These are phyloP conservation scores for Aurelia aurita complex sp. Pacific DNA, from an alignment of 30 jellyfish, hydroid and myxozoan genomes.

Conservation along the genomic window DNA sequence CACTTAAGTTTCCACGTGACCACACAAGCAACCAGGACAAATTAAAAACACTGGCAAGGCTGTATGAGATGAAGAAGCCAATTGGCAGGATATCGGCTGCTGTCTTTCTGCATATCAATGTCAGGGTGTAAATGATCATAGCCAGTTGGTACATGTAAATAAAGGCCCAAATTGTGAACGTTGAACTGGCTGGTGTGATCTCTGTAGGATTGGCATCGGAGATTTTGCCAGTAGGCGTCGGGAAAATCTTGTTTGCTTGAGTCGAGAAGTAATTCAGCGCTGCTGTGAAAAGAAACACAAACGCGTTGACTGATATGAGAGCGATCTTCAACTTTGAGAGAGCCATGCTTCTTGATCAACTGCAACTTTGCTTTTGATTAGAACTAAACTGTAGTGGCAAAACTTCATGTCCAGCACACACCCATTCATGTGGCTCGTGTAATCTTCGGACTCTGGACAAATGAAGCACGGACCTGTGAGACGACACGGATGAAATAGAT, in stretches of 20 bases:
- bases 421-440: too few relatives aligned
- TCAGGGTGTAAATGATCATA: constrained; percentile 72
- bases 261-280: constrained; percentile 24
- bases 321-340: constrained; percentile 6
- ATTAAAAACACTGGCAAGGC: constrained; percentile 40
- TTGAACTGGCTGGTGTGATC: constrained; percentile 71
- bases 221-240: constrained; percentile 65
- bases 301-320: background rate
- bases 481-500: too few relatives aligned
- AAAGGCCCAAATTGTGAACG: constrained; percentile 83
- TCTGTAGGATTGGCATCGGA: constrained; percentile 48
- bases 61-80: constrained; percentile 54
- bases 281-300: constrained; percentile 14
- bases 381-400: too few relatives aligned
- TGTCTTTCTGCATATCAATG: constrained; percentile 56
- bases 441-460: too few relatives aligned
- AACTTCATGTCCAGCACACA: background rate
- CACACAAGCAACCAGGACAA: constrained; percentile 73
- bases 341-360: background rate
- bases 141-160: constrained; percentile 59
- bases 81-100: constrained; percentile 68
- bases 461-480: too few relatives aligned
- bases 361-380: too few relatives aligned
- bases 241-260: constrained; percentile 49
- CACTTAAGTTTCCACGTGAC: constrained; percentile 63